phyloP scores from a whole-genome alignment of 2,888 invertebrate genomes.

The Lobophora halterata region DNA sequence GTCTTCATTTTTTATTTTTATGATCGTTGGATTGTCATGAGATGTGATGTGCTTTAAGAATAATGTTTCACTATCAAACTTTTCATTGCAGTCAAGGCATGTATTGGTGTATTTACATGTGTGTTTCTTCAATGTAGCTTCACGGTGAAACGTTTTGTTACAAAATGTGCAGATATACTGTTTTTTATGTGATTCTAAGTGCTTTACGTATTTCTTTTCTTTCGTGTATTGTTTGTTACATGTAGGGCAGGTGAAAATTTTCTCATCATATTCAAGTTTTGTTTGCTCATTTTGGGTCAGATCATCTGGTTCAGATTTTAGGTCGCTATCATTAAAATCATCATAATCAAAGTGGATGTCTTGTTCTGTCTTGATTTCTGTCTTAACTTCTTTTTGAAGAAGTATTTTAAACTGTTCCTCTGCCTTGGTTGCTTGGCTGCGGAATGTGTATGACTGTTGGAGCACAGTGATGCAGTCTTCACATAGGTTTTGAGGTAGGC shows the following conservation, averaged over 20 bases:
- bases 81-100: conserved; percentile 37
- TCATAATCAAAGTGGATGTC: conserved; percentile 33
- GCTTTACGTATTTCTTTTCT: conserved; percentile 68
- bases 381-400: conserved; percentile 40
- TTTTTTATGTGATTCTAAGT: conserved; percentile 63
- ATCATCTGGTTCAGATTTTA: conserved; percentile 34
- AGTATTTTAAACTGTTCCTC: conserved; percentile 56
- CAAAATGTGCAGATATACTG: conserved; percentile 49
- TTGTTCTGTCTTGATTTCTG: conserved; percentile 44
- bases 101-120: conserved; percentile 45
- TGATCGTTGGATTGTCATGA: conserved; percentile 8
- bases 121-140: conserved; percentile 55
- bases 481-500: conserved; percentile 82
- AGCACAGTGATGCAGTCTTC: conserved; percentile 73
- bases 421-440: conserved; percentile 50
- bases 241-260: conserved; percentile 51
- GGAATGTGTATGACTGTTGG: conserved; percentile 67
- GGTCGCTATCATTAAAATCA: conserved; percentile 29
- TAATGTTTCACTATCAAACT: conserved; percentile 32
- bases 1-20: conserved; percentile 3
- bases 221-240: conserved; percentile 72
- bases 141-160: conserved; percentile 48
- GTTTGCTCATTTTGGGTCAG: background rate
- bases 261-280: conserved; percentile 16
- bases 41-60: conserved; percentile 37